Percentiles rank a stretch among this genome's conserved stretches.
Evolutionary conservation across 1,140 invertebrate genomes (phyloP).

Genomic region (Drosophila rhopaloa): DNA sequence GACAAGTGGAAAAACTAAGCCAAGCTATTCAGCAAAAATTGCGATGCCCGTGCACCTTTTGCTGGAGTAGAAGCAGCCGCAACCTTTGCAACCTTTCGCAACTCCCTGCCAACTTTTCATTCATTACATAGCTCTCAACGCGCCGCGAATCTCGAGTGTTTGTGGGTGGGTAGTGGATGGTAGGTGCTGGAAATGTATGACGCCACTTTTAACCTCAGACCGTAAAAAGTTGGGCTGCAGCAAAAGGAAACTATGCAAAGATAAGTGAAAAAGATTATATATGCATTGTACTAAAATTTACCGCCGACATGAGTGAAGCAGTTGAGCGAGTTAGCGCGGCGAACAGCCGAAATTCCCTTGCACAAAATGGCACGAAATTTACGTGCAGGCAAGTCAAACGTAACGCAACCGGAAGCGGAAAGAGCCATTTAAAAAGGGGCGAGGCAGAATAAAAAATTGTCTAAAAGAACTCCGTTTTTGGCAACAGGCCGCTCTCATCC

Average conservation of each 20-base stretch:
- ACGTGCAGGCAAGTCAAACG: slow-evolving; percentile 76
- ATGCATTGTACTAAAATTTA: slow-evolving; percentile 81
- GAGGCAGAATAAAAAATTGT: slow-evolving; percentile 17
- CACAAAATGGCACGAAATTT: slow-evolving; percentile 64
- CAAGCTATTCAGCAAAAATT: slow-evolving; percentile 65
- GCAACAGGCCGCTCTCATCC: slow-evolving; percentile 35
- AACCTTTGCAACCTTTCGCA: slow-evolving; percentile 43
- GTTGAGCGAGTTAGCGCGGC: slow-evolving; percentile 9
- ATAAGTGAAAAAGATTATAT: slow-evolving; percentile 82
- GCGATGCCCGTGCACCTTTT: slow-evolving; percentile 48
- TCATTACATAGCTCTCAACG: slow-evolving; percentile 53
- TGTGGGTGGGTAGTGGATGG: background rate
- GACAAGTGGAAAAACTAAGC: slow-evolving; percentile 66
- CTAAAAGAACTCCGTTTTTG: slow-evolving; percentile 45
- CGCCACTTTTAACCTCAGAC: slow-evolving; percentile 73
- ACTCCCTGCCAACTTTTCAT: slow-evolving; percentile 60
- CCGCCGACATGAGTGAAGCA: slow-evolving; percentile 64
- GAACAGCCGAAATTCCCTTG: slow-evolving; percentile 24
- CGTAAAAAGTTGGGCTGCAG: slow-evolving; percentile 62
- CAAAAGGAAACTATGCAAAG: slow-evolving; percentile 73
- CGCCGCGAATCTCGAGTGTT: slow-evolving; percentile 33
- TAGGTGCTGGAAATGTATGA: slow-evolving; percentile 62
- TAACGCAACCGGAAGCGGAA: slow-evolving; percentile 72
- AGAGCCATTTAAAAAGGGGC: slow-evolving; percentile 70
- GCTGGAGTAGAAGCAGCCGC: slow-evolving; percentile 5